These are phyloP conservation scores for Athalia rosae DNA, from an alignment of 2,888 invertebrate genomes.

Conservation along the genomic window DNA sequence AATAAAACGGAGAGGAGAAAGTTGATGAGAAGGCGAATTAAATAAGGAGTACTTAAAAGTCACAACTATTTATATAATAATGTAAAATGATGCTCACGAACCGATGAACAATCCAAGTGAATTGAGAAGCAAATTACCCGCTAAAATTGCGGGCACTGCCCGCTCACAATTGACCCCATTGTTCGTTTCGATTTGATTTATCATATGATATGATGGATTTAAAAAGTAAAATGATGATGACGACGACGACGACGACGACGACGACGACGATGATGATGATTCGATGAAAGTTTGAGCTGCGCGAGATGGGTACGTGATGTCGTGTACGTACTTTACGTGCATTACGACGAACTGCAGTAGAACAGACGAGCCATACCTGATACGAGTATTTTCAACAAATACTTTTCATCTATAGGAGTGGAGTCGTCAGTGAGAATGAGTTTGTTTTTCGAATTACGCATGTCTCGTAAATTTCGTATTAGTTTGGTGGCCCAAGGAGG, in stretches of 20 bases:
- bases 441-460: constrained; percentile 27
- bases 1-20: not conserved
- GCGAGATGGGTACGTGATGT: not conserved
- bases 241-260: not conserved
- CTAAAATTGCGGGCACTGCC: constrained; percentile 28
- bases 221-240: not conserved
- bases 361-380: constrained; percentile 22
- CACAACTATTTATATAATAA: constrained; percentile 32
- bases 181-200: constrained; percentile 36
- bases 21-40: not conserved
- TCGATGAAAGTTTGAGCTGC: constrained; percentile 33
- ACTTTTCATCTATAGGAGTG: constrained; percentile 8
- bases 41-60: constrained; percentile 12
- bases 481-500: constrained; percentile 36
- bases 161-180: constrained; percentile 34
- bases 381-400: not conserved
- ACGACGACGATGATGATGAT: not conserved
- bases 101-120: constrained; percentile 38
- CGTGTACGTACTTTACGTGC: not conserved
- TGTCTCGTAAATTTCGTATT: constrained; percentile 39
- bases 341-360: not conserved
- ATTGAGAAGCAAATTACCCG: constrained; percentile 37
- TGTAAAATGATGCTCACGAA: constrained; percentile 36
- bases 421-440: constrained; percentile 27
- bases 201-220: constrained; percentile 2